Base-by-base conservation (phyloP, 2,113 vertebrate genomes). In the Gasterosteus aculeatus region DNA sequence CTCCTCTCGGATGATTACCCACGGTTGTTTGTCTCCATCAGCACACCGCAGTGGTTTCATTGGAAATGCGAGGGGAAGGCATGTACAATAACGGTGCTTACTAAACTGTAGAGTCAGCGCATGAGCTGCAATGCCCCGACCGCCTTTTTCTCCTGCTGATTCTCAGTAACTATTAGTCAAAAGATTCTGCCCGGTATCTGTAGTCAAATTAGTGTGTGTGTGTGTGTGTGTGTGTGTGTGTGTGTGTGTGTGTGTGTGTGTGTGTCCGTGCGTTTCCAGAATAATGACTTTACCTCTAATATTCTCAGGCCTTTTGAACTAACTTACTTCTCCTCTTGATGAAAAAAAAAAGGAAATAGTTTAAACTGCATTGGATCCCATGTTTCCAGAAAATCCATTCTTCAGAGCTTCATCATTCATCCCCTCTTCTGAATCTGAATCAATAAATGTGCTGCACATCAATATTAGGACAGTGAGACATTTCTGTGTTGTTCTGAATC, bases 321-420 rank as follows among this genome's bases (percentile, higher is more conserved):
- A 26, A 26, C 22, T 26, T 26, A 26, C n/a, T 7, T 49, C 62
- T 69, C n/a, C 15, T 56, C n/a, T 64, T 61, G 2, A 12, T 11
- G n/a, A 26, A 57, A 51, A 59, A 51, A 47, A 51, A 60, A 10
- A 8, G 58, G 14, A 47, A n/a, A 51, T 76, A 0, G 35, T 60
- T 80, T 84, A 26, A 75, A 85, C 91, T 92, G 89, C 89, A 89
- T 89, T 91, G 89, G 91, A 92, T 92, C 87, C 89, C 87, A 65
- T 72, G 66, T 82, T 87, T 84, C 70, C 77, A 75, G 49, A 84
- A 56, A 68, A 78, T 31, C 22, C 33, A 75, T 67, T 67, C 22
- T 82, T 77, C 41, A 82, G 66, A 69, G 19, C 14, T 12, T 64
- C 33, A 42, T 56, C 54, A 74, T 61, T 62, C 69, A 69, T 16